These are phyloP conservation scores for Ispidina lecontei DNA, from an alignment of 2,797 vertebrate species.

Conservation along the genomic window DNA sequence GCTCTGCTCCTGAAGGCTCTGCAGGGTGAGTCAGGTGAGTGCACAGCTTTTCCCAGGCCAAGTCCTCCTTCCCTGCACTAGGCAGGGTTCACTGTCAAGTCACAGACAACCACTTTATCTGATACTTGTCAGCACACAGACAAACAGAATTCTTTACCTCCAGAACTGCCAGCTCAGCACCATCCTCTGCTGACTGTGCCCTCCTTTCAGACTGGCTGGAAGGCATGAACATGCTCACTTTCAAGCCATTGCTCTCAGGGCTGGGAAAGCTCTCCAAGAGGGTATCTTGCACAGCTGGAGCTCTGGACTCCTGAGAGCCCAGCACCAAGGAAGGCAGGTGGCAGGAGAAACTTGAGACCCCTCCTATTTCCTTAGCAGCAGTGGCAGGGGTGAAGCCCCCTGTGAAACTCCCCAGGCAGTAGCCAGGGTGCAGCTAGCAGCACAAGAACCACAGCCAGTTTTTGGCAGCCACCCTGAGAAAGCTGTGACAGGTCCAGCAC, in stretches of 20 bases:
- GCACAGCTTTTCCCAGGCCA: neutral
- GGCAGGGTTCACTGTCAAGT: neutral
- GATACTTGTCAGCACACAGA: neutral
- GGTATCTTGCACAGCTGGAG: neutral
- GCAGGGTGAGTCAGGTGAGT: neutral
- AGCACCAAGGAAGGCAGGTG: neutral
- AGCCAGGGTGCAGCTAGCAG: neutral
- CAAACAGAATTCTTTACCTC: neutral
- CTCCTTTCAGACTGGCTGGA: neutral
- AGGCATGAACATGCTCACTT: neutral
- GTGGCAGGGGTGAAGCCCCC: neutral
- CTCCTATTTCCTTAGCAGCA: neutral
- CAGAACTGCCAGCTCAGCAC: neutral
- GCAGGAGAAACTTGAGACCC: neutral
- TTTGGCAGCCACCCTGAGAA: neutral
- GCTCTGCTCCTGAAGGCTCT: neutral
- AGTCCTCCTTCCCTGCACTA: neutral
- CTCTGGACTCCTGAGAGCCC: neutral
- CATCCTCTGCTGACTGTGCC: neutral
- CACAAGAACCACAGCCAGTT: neutral
- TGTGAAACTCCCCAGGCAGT: neutral
- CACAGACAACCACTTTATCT: constrained; percentile 5
- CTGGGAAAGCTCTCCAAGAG: neutral
- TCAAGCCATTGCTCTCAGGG: neutral
- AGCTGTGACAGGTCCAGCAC: neutral